A percentile compares a stretch with the other conserved stretches of the same genome.
Conservation (phyloP, 2,113 vertebrate species). For the Ascaphus truei region DNA sequence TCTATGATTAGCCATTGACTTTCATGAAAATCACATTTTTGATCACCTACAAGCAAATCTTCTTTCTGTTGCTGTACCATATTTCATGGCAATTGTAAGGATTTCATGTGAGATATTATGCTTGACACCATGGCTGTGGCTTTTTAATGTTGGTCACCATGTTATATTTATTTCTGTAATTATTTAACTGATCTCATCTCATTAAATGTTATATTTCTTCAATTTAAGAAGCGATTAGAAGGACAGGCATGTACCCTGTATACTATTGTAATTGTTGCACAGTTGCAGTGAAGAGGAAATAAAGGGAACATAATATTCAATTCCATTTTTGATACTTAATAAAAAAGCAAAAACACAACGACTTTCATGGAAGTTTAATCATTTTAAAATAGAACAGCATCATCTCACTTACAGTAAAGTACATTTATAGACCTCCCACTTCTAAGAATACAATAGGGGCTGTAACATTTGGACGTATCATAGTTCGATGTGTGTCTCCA, state of each 20-base stretch:
- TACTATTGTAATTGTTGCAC: background rate
- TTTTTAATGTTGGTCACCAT: background rate
- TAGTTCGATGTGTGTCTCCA: no score
- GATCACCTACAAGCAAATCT: no score
- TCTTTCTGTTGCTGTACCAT: no score
- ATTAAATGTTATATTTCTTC: background rate
- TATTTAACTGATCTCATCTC: background rate
- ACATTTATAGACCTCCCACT: background rate
- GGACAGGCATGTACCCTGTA: no score
- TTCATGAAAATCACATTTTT: no score
- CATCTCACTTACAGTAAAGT: background rate
- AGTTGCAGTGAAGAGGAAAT: background rate
- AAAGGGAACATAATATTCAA: background rate
- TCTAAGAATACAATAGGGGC: background rate
- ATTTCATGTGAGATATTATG: no score
- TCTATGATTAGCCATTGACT: no score
- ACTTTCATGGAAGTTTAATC: background rate
- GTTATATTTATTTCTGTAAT: background rate
- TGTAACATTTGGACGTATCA: background rate
- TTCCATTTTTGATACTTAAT: background rate
- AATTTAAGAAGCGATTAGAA: background rate
- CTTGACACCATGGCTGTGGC: no score
- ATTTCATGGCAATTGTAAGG: no score
- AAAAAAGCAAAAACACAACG: background rate
- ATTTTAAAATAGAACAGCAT: background rate